Evolutionary conservation across 2,797 vertebrate genomes (phyloP), one percentile per base, ranked within the genome.

Genomic region (Cryptoprocta ferox): DNA sequence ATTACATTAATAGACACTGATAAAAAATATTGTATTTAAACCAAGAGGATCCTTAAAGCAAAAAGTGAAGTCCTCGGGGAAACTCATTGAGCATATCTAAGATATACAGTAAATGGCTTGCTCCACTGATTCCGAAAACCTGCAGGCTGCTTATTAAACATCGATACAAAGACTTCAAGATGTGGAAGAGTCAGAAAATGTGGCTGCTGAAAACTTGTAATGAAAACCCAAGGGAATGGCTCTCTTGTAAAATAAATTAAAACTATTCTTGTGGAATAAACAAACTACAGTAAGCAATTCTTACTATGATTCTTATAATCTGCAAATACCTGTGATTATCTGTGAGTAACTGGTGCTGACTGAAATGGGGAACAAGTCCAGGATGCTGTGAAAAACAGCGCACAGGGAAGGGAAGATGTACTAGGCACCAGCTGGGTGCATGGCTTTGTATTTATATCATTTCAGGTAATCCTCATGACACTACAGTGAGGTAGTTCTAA

Each of bases 171-270:
- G 61, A 16, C 61, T 81, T 83, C 24, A 70, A 88, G 56, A 86
- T 9, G 24, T 5, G 56, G 61, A 79, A 37, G 24, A 90, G 19
- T 45, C 81, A 94, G 94, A 85, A 94, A 90, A 45, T 3, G 48
- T 79, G 66, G 79, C 80, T 61, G 42, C 59, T 89, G 39, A 89
- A 89, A 70, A 32, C 75, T 11, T 61, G 3, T 42, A 87, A 87
- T 39, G 37, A 89, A 95, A 92, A 75, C 89, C 30, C 83, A 82
- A 85, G 30, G 26, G 66, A 95, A 42, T 14, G 28, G 37, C 63
- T 76, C n/a, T 79, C 61, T 50, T 93, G 65, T 21, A 92, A 92
- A 96, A 84, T 32, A 96, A 84, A 85, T 48, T 63, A 82, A 92
- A 92, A 88, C 30, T 56, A 82, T 39, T 94, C 65, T 82, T 75